phyloP scores from a whole-genome alignment of 2,888 invertebrate species.

The Patella depressa region DNA sequence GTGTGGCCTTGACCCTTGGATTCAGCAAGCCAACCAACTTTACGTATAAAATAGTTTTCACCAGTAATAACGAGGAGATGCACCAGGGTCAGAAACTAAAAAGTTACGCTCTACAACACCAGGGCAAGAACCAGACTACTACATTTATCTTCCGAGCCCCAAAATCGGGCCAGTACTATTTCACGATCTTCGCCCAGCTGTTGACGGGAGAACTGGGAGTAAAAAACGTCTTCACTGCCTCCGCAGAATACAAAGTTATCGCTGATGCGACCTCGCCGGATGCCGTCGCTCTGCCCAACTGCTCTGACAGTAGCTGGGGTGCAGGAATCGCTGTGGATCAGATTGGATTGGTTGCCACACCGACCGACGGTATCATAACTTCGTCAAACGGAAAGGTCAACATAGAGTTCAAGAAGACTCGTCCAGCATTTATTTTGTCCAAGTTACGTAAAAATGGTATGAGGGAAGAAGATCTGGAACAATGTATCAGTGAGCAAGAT shows the following conservation, averaged over 20 bases:
- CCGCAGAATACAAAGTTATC: conserved; percentile 70
- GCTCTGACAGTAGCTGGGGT: conserved; percentile 71
- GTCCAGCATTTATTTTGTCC: conserved; percentile 76
- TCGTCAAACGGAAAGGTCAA: conserved; percentile 56
- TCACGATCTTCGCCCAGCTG: conserved; percentile 70
- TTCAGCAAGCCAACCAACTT: conserved; percentile 69
- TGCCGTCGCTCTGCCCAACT: conserved; percentile 66
- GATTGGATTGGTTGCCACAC: conserved; percentile 66
- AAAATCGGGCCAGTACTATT: conserved; percentile 65
- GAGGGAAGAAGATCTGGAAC: conserved; percentile 65
- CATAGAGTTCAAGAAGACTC: conserved; percentile 82
- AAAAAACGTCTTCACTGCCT: conserved; percentile 71
- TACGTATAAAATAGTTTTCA: conserved; percentile 69
- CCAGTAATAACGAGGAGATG: conserved; percentile 64
- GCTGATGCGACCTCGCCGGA: conserved; percentile 65
- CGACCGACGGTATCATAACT: conserved; percentile 55
- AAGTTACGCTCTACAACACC: conserved; percentile 69
- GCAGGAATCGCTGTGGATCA: conserved; percentile 69
- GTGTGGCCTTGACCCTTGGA: conserved; percentile 66
- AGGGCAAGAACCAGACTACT: conserved; percentile 65
- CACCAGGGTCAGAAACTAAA: conserved; percentile 67
- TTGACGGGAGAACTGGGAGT: conserved; percentile 66
- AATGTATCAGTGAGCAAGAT: conserved; percentile 62
- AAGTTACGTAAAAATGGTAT: conserved; percentile 68
- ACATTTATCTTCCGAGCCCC: conserved; percentile 68